phyloP scores from a whole-genome alignment of 2,113 vertebrate species.

The Paraplagusia blochii region DNA sequence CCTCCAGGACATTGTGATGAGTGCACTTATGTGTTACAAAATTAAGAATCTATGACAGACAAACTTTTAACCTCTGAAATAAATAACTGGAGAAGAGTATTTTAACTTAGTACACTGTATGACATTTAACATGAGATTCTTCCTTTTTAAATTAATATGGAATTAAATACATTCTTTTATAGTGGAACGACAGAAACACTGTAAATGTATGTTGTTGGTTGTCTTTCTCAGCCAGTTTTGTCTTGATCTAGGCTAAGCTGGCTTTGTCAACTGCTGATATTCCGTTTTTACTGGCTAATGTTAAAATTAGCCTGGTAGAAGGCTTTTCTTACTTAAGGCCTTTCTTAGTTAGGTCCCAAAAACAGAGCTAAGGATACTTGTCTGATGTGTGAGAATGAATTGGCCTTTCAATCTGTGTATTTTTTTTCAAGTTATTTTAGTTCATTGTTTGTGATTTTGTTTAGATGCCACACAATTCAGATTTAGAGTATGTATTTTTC shows the following conservation, averaged over 20 bases:
- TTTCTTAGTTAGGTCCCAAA: constrained; percentile 38
- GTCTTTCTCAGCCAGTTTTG: constrained; percentile 31
- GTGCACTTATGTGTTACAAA: background rate
- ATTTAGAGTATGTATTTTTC: constrained; percentile 8
- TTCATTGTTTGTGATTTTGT: constrained; percentile 14
- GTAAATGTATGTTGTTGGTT: constrained; percentile 14
- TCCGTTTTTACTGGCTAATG: constrained; percentile 33
- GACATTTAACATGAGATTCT: background rate
- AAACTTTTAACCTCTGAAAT: too few relatives aligned
- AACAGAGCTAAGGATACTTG: constrained; percentile 19
- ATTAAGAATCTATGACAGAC: background rate
- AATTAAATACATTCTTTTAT: constrained; percentile 3
- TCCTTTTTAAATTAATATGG: constrained; percentile 27
- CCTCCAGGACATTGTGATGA: background rate
- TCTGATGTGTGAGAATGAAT: constrained; percentile 33
- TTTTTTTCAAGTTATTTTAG: constrained; percentile 19
- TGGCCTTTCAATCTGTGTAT: constrained; percentile 19
- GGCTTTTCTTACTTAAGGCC: constrained; percentile 48
- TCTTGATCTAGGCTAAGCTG: constrained; percentile 37
- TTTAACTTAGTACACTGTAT: background rate
- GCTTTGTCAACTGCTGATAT: constrained; percentile 25
- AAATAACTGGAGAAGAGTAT: too few relatives aligned
- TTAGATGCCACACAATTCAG: constrained; percentile 3
- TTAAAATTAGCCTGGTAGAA: constrained; percentile 62
- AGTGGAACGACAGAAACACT: constrained; percentile 6